A percentile compares a stretch with the other conserved stretches of the same genome.
Conservation (phyloP, 1,140 invertebrate species). For the Amyelois transitella region DNA sequence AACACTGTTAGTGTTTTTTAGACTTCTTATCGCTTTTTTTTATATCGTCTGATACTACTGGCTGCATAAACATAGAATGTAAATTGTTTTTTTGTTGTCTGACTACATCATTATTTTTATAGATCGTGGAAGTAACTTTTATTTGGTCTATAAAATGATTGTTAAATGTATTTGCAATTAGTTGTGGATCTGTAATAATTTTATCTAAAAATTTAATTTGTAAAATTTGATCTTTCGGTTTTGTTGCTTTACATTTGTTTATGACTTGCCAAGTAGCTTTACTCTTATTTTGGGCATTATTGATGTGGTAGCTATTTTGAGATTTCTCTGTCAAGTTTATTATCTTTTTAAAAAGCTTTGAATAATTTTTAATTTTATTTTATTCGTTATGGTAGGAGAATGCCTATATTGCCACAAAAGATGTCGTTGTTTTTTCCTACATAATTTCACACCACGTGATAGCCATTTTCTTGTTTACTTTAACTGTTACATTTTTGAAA, state of each 20-base stretch:
- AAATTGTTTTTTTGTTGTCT: not conserved
- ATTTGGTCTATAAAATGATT: slow-evolving; percentile 5
- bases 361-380: slow-evolving; percentile 2
- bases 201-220: not conserved
- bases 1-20: slow-evolving; percentile 6
- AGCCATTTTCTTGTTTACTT: slow-evolving; percentile 6
- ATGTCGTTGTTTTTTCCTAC: slow-evolving; percentile 7
- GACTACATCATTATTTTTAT: not conserved
- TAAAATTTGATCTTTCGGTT: not conserved
- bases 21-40: not conserved
- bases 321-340: slow-evolving; percentile 8
- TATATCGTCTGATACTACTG: not conserved
- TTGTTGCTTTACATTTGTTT: slow-evolving; percentile 5
- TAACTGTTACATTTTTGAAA: slow-evolving; percentile 7
- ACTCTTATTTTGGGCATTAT: slow-evolving; percentile 4
- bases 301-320: slow-evolving; percentile 6
- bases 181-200: not conserved
- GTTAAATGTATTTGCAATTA: slow-evolving; percentile 9
- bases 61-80: not conserved
- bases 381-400: not conserved
- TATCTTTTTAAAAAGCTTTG: slow-evolving; percentile 7
- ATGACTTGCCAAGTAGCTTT: slow-evolving; percentile 11
- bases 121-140: not conserved
- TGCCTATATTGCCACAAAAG: slow-evolving; percentile 9
- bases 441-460: slow-evolving; percentile 6